Evolutionary conservation across 2,113 vertebrate genomes (phyloP).

Genomic region (Suricata suricatta): DNA sequence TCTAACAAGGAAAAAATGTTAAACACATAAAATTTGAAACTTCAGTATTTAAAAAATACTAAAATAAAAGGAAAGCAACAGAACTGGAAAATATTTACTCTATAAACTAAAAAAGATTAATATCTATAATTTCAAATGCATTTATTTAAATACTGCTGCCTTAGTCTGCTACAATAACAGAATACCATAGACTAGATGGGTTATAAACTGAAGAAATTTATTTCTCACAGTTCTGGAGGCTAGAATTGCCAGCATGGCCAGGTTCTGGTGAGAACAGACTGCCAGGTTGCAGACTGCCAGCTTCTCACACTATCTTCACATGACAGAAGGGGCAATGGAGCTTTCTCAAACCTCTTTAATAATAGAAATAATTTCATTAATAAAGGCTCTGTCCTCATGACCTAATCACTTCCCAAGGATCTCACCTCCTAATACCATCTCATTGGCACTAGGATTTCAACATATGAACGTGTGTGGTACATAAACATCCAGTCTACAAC

Average conservation of each 20-base stretch:
- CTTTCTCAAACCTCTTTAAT: neutral
- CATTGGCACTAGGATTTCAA: neutral
- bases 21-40: neutral
- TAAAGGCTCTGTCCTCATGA: neutral
- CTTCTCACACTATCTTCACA: neutral
- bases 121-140: neutral
- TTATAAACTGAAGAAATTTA: neutral
- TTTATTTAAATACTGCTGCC: neutral
- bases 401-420: neutral
- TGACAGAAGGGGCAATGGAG: neutral
- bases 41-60: neutral
- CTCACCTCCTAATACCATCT: neutral
- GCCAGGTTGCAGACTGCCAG: neutral
- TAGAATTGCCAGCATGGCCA: neutral
- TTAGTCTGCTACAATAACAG: neutral
- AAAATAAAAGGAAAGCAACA: neutral
- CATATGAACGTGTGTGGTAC: neutral
- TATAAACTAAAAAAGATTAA: neutral
- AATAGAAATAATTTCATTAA: neutral
- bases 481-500: neutral
- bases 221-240: neutral
- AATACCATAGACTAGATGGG: neutral
- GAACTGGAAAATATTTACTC: neutral
- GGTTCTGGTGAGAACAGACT: neutral
- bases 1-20: neutral